These are phyloP conservation scores for Bombus pascuorum DNA, from an alignment of 1,140 invertebrate genomes.

Conservation along the genomic window DNA sequence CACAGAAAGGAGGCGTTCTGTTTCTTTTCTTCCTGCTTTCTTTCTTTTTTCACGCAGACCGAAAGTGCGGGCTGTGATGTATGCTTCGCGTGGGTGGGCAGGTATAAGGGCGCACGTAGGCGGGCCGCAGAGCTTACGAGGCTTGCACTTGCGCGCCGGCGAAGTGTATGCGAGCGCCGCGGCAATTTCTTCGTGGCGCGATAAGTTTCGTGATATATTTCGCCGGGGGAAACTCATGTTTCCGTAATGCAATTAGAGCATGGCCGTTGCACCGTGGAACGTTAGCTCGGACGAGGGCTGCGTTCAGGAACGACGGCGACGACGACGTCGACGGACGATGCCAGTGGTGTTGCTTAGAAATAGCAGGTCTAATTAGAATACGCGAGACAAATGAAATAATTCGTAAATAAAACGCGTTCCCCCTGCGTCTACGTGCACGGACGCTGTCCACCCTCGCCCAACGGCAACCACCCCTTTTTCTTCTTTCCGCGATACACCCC, in stretches of 20 bases:
- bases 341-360: slow-evolving; percentile 67
- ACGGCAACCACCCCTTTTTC: neutral
- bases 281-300: slow-evolving; percentile 18
- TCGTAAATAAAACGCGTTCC: slow-evolving; percentile 75
- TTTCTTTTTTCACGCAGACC: slow-evolving; percentile 4
- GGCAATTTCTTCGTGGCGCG: slow-evolving; percentile 69
- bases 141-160: slow-evolving; percentile 56
- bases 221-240: slow-evolving; percentile 73
- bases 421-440: slow-evolving; percentile 14
- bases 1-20: neutral
- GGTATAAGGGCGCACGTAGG: slow-evolving; percentile 64
- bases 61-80: slow-evolving; percentile 58
- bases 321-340: slow-evolving; percentile 19
- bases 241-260: slow-evolving; percentile 78
- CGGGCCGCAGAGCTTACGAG: slow-evolving; percentile 54
- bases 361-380: slow-evolving; percentile 76
- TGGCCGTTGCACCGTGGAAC: slow-evolving; percentile 54
- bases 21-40: neutral
- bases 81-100: slow-evolving; percentile 63
- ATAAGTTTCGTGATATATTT: slow-evolving; percentile 72
- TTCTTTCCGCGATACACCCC: slow-evolving; percentile 33
- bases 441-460: slow-evolving; percentile 4
- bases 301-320: slow-evolving; percentile 42
- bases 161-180: slow-evolving; percentile 60
- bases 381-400: slow-evolving; percentile 76